phyloP scores from a whole-genome alignment of 2,888 invertebrate genomes.

The Apamea epomidion region DNA sequence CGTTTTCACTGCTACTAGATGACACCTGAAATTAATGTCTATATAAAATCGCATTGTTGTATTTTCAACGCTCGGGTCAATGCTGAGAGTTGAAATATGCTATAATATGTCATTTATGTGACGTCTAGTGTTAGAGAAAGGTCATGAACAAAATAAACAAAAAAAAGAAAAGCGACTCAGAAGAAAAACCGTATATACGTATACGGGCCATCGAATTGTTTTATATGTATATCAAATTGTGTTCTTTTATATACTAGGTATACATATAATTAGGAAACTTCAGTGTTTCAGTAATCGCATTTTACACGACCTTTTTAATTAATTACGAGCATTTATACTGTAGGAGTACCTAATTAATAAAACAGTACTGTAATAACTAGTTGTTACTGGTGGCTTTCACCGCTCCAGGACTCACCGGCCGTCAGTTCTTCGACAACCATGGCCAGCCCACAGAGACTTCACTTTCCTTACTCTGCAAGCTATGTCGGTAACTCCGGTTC shows the following conservation, averaged over 20 bases:
- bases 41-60: not conserved
- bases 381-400: not conserved
- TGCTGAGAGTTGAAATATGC: not conserved
- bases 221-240: not conserved
- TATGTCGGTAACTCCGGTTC: too few species aligned
- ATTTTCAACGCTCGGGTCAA: not conserved
- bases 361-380: not conserved
- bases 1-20: too few species aligned
- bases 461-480: too few species aligned
- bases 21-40: not conserved
- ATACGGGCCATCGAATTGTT: not conserved
- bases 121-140: not conserved
- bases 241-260: not conserved
- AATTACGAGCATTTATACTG: slow-evolving; percentile 1
- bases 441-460: too few species aligned
- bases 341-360: not conserved
- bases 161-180: not conserved
- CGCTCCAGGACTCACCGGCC: too few species aligned
- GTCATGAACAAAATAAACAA: not conserved
- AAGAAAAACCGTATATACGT: not conserved
- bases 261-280: not conserved
- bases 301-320: slow-evolving; percentile 32
- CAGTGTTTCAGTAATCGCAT: not conserved
- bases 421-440: too few species aligned
- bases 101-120: not conserved